Evolutionary conservation across 2,113 vertebrate genomes (phyloP), one percentile per base, ranked within the genome.

Genomic region (Mixornis gularis): DNA sequence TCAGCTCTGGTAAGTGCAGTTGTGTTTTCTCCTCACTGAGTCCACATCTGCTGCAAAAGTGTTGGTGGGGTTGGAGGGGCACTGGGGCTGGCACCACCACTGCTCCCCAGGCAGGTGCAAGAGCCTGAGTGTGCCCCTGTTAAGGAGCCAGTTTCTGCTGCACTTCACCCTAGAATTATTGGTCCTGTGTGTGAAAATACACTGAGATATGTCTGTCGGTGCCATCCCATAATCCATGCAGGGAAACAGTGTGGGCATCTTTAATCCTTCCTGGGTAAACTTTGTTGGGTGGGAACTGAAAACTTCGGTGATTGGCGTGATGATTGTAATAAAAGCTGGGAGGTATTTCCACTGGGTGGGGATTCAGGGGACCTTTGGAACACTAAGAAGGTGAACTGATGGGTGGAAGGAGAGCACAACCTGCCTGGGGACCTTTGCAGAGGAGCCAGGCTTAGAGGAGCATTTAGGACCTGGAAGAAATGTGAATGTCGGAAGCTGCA

Each of bases 1-100:
- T 71, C 74, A 29, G 86, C 94, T 87, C 90, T 66, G 92, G 96
- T 97, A 95, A 97, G 96, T 95, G 56, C 62, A 36, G 8, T 20
- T 20, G 26, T 7, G 0, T 73, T 80, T 84, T 18, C 51, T 90
- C 22, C 43, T 94, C 0, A 1, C 36, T 17, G n/a, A 49, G 25
- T 34, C 27, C 1, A 2, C 9, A 10, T 9, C 1, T 1, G 34
- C 16, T 22, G 44, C 7, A 3, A 26, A 29, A 83, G 38, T 10
- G 3, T 32, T 0, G 0, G 0, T 69, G 48, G 21, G 36, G 58
- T 44, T 60, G 77, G 64, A 48, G 29, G 13, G 34, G 41, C 69
- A 22, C 43, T 1, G 4, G 65, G 62, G 56, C 51, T 1, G 10
- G n/a, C 44, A 79, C 62, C 16, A 4, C 26, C 12, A 1, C 51